Evolutionary conservation across 2,888 invertebrate species (phyloP).

Genomic region (Malthinus flaveolus): DNA sequence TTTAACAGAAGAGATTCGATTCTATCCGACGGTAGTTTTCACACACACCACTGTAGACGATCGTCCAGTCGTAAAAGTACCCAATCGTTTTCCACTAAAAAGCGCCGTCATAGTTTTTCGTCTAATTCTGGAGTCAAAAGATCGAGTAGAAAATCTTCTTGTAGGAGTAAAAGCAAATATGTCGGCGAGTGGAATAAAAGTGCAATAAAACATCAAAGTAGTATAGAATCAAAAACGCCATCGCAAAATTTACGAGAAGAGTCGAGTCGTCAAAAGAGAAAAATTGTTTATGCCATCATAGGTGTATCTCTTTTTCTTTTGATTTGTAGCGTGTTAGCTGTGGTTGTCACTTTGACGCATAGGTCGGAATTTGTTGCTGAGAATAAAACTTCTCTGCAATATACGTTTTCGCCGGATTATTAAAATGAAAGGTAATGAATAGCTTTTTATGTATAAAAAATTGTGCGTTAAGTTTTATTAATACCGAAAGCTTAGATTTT

Average conservation of each 20-base stretch:
- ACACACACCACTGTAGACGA: not conserved
- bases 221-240: constrained; percentile 9
- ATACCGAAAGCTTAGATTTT: no score
- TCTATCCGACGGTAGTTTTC: constrained; percentile 8
- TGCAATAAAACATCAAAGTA: constrained; percentile 28
- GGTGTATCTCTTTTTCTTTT: constrained; percentile 74
- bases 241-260: constrained; percentile 5
- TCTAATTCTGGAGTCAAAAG: not conserved
- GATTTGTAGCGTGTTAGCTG: constrained; percentile 73
- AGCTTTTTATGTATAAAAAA: not conserved
- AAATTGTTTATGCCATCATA: constrained; percentile 71
- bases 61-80: constrained; percentile 13
- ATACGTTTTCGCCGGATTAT: constrained; percentile 44
- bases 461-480: no score
- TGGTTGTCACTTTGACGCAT: constrained; percentile 73
- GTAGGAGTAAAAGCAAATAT: constrained; percentile 3
- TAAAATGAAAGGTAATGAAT: no score
- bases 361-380: constrained; percentile 38
- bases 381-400: constrained; percentile 42
- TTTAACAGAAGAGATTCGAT: constrained; percentile 8
- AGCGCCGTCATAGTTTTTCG: constrained; percentile 8
- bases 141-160: not conserved
- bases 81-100: constrained; percentile 1
- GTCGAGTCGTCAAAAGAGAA: constrained; percentile 65
- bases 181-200: constrained; percentile 37